phyloP scores from a whole-genome alignment of 37 sponge, comb jelly and placozoan species.

The Bolinopsis microptera region DNA sequence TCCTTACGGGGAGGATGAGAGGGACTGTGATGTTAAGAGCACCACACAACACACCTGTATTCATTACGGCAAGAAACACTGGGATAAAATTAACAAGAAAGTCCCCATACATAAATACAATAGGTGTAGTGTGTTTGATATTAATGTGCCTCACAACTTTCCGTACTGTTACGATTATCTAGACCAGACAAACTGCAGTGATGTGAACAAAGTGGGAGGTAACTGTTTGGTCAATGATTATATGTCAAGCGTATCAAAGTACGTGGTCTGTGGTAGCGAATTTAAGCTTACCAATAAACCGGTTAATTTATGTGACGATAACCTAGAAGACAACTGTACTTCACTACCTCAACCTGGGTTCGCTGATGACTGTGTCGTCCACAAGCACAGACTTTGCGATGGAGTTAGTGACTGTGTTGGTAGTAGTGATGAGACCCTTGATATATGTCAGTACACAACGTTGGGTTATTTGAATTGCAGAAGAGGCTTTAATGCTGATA shows the following conservation, averaged over 20 bases:
- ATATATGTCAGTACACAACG: not conserved
- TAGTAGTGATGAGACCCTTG: not conserved
- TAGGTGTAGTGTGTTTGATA: not conserved
- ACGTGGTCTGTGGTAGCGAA: not conserved
- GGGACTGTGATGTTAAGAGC: not conserved
- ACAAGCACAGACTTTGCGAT: not conserved
- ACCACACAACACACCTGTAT: not conserved
- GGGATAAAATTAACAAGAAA: not conserved
- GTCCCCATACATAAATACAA: not conserved
- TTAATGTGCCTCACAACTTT: not conserved
- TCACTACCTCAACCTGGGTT: no score
- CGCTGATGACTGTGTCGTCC: not conserved
- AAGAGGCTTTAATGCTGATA: not conserved
- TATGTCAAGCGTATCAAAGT: not conserved
- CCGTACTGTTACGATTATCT: not conserved
- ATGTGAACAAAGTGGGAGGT: not conserved
- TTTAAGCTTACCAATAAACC: not conserved
- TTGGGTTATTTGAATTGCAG: not conserved
- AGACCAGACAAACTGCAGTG: not conserved
- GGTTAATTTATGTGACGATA: not conserved
- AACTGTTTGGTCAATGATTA: not conserved
- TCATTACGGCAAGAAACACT: not conserved
- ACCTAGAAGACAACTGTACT: not conserved
- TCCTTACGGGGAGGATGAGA: not conserved
- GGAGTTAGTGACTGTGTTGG: not conserved